A percentile compares a stretch with the other conserved stretches of the same genome.
These are phyloP conservation scores for Caenorhabditis zanzibari DNA, from an alignment of 2,888 invertebrate genomes.

Conservation along the genomic window DNA sequence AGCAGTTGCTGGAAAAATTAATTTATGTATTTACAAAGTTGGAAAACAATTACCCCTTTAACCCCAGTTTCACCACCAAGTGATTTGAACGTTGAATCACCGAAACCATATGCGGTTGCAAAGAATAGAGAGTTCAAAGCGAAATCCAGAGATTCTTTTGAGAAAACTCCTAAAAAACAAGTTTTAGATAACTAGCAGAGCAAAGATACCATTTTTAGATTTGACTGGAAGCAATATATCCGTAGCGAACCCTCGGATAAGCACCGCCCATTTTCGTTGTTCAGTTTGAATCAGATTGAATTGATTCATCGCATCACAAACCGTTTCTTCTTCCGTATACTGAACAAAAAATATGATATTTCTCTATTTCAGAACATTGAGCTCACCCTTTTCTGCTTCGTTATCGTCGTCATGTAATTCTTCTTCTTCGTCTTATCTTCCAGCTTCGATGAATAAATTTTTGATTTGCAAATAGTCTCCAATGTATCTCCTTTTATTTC, in stretches of 20 bases:
- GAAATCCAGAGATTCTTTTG: constrained; percentile 25
- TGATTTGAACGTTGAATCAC: constrained; percentile 45
- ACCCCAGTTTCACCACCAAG: constrained; percentile 34
- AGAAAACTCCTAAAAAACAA: constrained; percentile 17
- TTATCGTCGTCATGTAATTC: constrained; percentile 48
- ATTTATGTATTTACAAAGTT: neutral
- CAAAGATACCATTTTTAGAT: constrained; percentile 2
- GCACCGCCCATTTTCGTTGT: constrained; percentile 47
- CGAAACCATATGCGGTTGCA: constrained; percentile 42
- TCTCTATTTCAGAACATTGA: neutral
- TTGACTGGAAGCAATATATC: constrained; percentile 33
- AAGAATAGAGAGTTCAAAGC: constrained; percentile 52
- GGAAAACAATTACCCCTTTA: constrained; percentile 10
- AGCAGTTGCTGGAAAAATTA: constrained; percentile 32
- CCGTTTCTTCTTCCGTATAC: neutral
- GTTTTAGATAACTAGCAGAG: neutral
- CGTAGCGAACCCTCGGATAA: constrained; percentile 31
- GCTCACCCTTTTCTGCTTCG: constrained; percentile 14
- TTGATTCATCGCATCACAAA: constrained; percentile 34
- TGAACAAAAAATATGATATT: constrained; percentile 25
- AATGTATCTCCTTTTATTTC: constrained; percentile 8
- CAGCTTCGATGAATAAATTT: constrained; percentile 15
- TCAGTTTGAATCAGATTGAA: constrained; percentile 44
- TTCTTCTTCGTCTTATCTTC: constrained; percentile 22
- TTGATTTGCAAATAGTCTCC: constrained; percentile 15